A percentile compares a stretch with the other conserved stretches of the same genome.
These are phyloP conservation scores for Archaeoteleia sp. DNA, from an alignment of 2,888 invertebrate genomes.

Conservation along the genomic window DNA sequence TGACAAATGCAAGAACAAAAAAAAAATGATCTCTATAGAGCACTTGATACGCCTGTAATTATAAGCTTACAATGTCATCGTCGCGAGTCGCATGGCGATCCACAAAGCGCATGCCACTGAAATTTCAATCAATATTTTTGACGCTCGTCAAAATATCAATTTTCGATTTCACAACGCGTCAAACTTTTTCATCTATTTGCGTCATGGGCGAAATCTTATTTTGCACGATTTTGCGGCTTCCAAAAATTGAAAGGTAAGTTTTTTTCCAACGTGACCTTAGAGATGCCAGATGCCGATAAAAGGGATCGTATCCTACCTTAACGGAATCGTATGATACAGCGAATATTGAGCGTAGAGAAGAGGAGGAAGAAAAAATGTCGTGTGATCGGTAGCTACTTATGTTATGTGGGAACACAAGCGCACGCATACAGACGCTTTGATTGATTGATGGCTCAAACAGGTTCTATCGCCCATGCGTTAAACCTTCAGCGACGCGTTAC, in stretches of 20 bases:
- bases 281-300: background rate
- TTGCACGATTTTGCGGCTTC: conserved; percentile 15
- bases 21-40: conserved; percentile 9
- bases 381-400: background rate
- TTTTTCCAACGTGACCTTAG: conserved; percentile 12
- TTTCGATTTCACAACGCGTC: conserved; percentile 15
- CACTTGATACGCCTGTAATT: conserved; percentile 16
- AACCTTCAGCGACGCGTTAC: conserved; percentile 32
- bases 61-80: conserved; percentile 3
- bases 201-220: conserved; percentile 9
- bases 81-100: conserved; percentile 5
- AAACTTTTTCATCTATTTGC: conserved; percentile 20
- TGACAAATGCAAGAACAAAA: conserved; percentile 19
- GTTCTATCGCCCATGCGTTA: conserved; percentile 30
- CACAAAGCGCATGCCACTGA: conserved; percentile 15
- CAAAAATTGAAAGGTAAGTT: conserved; percentile 14
- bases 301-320: background rate
- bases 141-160: background rate
- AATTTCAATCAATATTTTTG: conserved; percentile 8
- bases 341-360: background rate
- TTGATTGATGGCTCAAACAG: conserved; percentile 41
- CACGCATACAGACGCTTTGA: background rate
- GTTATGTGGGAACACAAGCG: background rate
- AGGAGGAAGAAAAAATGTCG: background rate
- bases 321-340: background rate